Conservation (phyloP, 2,113 vertebrate species). For the Glareola pratincola region DNA sequence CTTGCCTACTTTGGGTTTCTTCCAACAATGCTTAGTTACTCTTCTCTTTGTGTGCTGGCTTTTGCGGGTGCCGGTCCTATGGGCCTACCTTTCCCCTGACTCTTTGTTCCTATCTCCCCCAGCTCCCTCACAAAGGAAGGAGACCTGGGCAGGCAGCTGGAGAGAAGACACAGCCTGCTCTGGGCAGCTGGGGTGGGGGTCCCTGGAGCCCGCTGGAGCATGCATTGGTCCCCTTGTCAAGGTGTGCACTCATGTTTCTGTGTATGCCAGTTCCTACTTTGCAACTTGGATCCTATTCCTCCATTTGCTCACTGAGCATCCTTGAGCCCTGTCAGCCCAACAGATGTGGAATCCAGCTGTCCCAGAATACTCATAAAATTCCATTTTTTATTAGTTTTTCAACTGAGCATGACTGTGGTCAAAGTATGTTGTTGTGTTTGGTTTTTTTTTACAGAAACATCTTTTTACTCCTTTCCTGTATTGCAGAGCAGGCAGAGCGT, state of each 20-base stretch:
- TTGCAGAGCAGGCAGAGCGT: background rate
- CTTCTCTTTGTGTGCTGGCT: rapidly evolving
- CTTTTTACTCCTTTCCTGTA: background rate
- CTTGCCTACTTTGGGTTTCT: background rate
- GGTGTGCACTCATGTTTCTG: background rate
- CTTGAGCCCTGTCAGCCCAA: background rate
- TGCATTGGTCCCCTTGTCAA: background rate
- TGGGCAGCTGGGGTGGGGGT: background rate
- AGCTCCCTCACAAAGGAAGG: background rate
- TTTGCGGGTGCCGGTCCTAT: background rate
- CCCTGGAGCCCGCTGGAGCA: background rate
- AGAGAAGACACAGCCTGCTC: background rate
- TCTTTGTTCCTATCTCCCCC: background rate
- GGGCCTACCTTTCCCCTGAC: background rate
- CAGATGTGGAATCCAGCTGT: background rate
- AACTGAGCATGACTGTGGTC: background rate
- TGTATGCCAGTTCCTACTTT: background rate
- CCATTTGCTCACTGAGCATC: background rate
- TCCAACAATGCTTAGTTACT: background rate
- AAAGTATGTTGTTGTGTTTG: no score
- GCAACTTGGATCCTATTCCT: background rate
- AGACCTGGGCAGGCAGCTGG: background rate
- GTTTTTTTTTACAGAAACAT: background rate
- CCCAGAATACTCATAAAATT: background rate
- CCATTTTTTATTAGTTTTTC: background rate